These are phyloP conservation scores for Pollachius pollachius DNA, from an alignment of 2,113 vertebrate genomes.

Conservation along the genomic window DNA sequence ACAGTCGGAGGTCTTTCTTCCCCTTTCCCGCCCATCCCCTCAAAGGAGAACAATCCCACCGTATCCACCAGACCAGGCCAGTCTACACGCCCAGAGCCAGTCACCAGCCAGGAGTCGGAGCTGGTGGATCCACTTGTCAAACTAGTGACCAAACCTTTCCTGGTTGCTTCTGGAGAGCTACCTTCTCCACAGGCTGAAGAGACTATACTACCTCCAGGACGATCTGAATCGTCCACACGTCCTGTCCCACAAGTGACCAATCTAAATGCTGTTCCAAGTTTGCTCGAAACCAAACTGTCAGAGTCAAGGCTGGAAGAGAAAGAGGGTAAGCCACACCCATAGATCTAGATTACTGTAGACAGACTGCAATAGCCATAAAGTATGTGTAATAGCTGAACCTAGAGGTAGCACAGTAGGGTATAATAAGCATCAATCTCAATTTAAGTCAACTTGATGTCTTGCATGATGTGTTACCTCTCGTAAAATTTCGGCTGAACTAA, in stretches of 20 bases:
- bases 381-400: not conserved
- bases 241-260: too few species aligned
- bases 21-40: too few species aligned
- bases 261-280: constrained; percentile 15
- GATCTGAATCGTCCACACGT: too few species aligned
- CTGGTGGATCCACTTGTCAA: not conserved
- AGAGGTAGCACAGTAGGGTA: not conserved
- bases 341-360: constrained; percentile 29
- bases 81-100: not conserved
- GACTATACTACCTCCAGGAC: too few species aligned
- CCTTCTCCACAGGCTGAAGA: too few species aligned
- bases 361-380: constrained; percentile 23
- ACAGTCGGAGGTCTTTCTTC: too few species aligned
- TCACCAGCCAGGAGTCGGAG: constrained; percentile 19
- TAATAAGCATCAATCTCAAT: constrained; percentile 14
- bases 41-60: not conserved
- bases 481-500: constrained; percentile 27
- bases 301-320: constrained; percentile 27
- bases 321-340: constrained; percentile 48
- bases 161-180: not conserved
- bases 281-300: constrained; percentile 21
- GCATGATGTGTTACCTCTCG: constrained; percentile 18
- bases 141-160: constrained; percentile 29
- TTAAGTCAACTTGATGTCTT: constrained; percentile 16
- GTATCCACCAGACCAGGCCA: not conserved